Conservation (phyloP, 2,888 invertebrate species). For the Dicranocentrus wangi region DNA sequence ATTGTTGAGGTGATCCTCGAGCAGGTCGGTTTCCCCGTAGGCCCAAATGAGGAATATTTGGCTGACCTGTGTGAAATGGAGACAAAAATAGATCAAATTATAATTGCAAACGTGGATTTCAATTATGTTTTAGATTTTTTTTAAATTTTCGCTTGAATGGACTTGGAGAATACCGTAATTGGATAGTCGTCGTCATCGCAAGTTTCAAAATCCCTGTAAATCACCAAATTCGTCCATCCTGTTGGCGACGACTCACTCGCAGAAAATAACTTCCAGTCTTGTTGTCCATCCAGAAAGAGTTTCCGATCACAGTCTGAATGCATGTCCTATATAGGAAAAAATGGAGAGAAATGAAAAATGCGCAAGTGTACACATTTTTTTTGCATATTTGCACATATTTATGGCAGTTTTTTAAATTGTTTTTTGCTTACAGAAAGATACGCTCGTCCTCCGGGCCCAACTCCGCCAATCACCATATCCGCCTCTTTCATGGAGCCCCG, state of each 20-base stretch:
- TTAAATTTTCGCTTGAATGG: too few relatives aligned
- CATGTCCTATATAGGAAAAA: too few relatives aligned
- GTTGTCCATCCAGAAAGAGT: constrained; percentile 14
- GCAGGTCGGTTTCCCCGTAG: constrained; percentile 34
- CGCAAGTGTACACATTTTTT: too few relatives aligned
- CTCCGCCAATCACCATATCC: constrained; percentile 42
- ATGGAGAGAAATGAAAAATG: too few relatives aligned
- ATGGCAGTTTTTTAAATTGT: too few relatives aligned
- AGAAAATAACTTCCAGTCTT: constrained; percentile 36
- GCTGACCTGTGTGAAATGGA: constrained; percentile 40
- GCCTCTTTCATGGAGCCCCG: constrained; percentile 48
- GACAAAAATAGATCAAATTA: not conserved
- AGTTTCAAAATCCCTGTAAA: constrained; percentile 35
- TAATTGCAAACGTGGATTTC: not conserved
- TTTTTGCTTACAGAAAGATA: constrained; percentile 49
- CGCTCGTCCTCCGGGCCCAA: constrained; percentile 1
- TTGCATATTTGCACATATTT: too few relatives aligned
- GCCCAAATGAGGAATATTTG: constrained; percentile 34
- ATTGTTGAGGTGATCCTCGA: constrained; percentile 27
- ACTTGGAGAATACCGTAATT: constrained; percentile 1
- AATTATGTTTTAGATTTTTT: too few relatives aligned
- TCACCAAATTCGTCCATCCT: not conserved
- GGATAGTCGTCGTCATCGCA: constrained; percentile 48
- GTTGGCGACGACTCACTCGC: not conserved
- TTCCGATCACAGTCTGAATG: constrained; percentile 22